These are phyloP conservation scores for Julus scanicus DNA, from an alignment of 2,888 invertebrate species.

Conservation along the genomic window DNA sequence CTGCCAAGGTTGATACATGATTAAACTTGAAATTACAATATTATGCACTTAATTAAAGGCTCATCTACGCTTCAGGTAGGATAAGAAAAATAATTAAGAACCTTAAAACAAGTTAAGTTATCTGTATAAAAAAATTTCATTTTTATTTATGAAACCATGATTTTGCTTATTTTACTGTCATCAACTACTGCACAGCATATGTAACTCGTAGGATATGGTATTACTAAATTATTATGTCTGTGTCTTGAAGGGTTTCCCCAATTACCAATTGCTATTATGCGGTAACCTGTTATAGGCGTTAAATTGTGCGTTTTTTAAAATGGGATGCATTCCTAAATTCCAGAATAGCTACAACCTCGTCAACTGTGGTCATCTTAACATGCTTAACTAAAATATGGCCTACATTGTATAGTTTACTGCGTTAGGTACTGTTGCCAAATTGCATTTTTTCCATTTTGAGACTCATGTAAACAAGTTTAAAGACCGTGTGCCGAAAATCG, in stretches of 20 bases:
- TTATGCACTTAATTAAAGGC: background rate
- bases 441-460: background rate
- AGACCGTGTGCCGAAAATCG: background rate
- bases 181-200: too few species aligned
- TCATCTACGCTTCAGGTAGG: background rate
- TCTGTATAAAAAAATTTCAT: background rate
- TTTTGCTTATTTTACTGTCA: background rate
- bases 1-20: constrained; percentile 10
- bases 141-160: background rate
- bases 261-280: too few species aligned
- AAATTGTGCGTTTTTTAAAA: background rate
- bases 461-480: background rate
- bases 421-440: background rate
- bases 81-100: background rate
- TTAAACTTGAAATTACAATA: constrained; percentile 14
- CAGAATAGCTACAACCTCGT: background rate
- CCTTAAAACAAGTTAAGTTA: background rate
- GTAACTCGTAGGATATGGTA: too few species aligned
- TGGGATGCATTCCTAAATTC: background rate
- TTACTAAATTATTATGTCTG: too few species aligned
- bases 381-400: background rate
- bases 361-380: background rate
- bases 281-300: background rate
- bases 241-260: too few species aligned
- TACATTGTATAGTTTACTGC: constrained; percentile 12